Evolutionary conservation across 1,140 invertebrate species (phyloP), one percentile per base, ranked within the genome.

Genomic region (Macrobrachium nipponense): DNA sequence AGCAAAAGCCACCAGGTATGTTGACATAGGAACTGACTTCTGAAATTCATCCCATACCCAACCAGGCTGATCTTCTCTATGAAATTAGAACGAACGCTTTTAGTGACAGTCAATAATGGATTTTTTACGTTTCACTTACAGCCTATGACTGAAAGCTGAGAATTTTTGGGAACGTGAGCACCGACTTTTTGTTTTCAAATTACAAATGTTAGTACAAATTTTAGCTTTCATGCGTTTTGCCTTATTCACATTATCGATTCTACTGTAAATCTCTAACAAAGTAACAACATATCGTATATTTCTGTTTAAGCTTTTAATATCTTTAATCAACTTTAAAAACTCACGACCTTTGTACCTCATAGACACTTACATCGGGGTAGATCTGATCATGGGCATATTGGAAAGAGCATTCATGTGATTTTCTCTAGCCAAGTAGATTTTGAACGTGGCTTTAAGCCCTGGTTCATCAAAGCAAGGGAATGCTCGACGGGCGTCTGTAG

Each of bases 1-100:
- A n/a, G 96, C 94, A 90, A 97, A 95, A 7, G 96, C 96, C 20
- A 97, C 94, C 17, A 97, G 92, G 90, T 97, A 97, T 2, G 96
- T 96, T 80, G 95, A 95, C 95, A 97, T 97, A 88, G 94, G 93
- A 0, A 95, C 93, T 0, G 95, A 95, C 90, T 94, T 94, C 90
- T 95, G 92, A 90, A 96, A 97, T 86, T 95, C 93, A 89, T 95
- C 94, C 86, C 93, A 95, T 11, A 94, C 92, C 91, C 96, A 97
- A 62, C 92, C 92, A 11, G 92, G 79, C 89, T 94, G 97, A 3
- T 91, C 93, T 23, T 83, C 82, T 18, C 82, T 83, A 23, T 27
- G 27, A 36, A 70, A 12, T 27, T 15, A 6, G 27, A n/a, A 68
- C 0, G 3, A 20, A 5, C 20, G 11, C 18, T 36, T 68, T 68